These are phyloP conservation scores for Psephotus haematonotus DNA, from an alignment of 2,113 vertebrate species.

Conservation along the genomic window DNA sequence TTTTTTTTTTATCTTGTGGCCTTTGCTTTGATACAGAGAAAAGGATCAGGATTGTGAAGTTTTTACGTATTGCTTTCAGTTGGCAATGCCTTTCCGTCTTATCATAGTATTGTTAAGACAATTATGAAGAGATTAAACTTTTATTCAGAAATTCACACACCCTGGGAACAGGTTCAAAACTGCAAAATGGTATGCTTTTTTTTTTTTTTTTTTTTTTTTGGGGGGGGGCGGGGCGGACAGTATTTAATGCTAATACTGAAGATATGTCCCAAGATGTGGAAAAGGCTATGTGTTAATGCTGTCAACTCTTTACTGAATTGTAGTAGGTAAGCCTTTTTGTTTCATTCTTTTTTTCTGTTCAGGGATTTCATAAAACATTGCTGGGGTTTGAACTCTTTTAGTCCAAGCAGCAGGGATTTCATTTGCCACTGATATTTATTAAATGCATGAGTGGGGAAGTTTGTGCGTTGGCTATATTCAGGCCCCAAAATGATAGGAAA, in stretches of 20 bases:
- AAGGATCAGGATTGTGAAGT: neutral
- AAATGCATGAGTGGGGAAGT: neutral
- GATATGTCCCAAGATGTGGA: neutral
- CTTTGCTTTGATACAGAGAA: neutral
- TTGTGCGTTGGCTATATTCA: neutral
- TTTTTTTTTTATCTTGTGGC: neutral
- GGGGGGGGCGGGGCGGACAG: too few species aligned
- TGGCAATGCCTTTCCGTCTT: neutral
- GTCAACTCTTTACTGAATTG: neutral
- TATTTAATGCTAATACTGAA: neutral
- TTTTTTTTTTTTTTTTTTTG: too few species aligned
- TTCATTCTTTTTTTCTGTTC: neutral
- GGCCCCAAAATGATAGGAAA: neutral
- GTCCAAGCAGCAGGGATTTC: neutral
- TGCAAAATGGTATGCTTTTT: neutral
- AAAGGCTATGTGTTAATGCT: neutral
- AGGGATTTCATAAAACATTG: neutral
- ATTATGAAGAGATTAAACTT: neutral
- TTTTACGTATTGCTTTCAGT: neutral
- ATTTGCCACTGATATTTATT: neutral
- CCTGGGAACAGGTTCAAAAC: neutral
- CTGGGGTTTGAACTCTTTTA: neutral
- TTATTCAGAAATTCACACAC: neutral
- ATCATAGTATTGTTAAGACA: neutral
- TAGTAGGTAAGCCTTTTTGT: neutral